Evolutionary conservation across 2,113 vertebrate genomes (phyloP).

Genomic region (Otocyon megalotis): DNA sequence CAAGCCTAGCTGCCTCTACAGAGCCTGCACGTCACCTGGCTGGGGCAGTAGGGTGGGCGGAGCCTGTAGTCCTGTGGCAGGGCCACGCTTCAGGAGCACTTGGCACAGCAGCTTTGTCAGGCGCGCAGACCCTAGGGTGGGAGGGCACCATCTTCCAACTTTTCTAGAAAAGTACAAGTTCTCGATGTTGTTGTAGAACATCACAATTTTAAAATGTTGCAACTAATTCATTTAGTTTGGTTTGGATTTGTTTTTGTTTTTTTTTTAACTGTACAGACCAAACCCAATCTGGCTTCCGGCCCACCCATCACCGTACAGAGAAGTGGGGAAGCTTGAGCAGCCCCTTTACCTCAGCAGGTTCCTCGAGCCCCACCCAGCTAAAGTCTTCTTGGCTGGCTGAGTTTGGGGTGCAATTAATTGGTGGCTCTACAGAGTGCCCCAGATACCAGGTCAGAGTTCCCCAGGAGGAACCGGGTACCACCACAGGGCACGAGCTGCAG

Average conservation of each 20-base stretch:
- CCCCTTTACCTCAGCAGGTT: not conserved
- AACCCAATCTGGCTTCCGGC: not conserved
- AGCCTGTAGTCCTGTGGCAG: no score
- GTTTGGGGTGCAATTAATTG: rapidly evolving
- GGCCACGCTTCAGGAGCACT: not conserved
- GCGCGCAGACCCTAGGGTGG: not conserved
- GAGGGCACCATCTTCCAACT: not conserved
- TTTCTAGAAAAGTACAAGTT: not conserved
- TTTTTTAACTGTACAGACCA: not conserved
- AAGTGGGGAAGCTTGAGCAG: rapidly evolving
- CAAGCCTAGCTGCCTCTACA: not conserved
- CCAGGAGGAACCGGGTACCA: rapidly evolving
- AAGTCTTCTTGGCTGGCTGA: not conserved
- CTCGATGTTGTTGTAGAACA: not conserved
- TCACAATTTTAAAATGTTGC: not conserved
- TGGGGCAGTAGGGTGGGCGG: not conserved
- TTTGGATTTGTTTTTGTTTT: not conserved
- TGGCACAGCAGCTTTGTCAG: no score
- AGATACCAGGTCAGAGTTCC: not conserved
- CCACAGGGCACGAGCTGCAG: not conserved
- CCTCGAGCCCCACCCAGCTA: not conserved
- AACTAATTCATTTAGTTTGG: not conserved
- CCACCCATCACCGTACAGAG: not conserved
- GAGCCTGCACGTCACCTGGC: not conserved
- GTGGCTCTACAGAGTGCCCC: not conserved